Percentiles rank a stretch among this genome's conserved stretches.
These are phyloP conservation scores for Linnaemya tessellans DNA, from an alignment of 2,888 invertebrate genomes.

Conservation along the genomic window DNA sequence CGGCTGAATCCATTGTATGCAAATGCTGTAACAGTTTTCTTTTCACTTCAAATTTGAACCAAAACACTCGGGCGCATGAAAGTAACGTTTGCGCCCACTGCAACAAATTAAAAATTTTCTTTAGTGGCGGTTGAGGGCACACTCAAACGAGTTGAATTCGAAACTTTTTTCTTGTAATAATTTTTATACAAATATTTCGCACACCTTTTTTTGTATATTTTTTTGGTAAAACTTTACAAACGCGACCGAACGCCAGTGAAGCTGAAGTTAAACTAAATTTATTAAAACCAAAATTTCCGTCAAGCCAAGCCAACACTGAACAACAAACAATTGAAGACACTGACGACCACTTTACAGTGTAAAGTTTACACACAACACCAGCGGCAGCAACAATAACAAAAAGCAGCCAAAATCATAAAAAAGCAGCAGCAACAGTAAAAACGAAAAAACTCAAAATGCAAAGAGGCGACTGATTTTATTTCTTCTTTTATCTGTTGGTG, in stretches of 20 bases:
- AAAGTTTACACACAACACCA: conserved; percentile 20
- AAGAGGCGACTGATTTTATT: conserved; percentile 39
- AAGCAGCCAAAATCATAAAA: neutral
- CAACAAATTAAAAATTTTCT: conserved; percentile 19
- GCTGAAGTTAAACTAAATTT: conserved; percentile 80
- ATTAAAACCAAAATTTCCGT: conserved; percentile 74
- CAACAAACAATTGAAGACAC: conserved; percentile 46
- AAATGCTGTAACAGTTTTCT: conserved; percentile 30
- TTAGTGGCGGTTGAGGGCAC: neutral
- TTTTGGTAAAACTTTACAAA: conserved; percentile 41
- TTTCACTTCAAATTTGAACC: conserved; percentile 14
- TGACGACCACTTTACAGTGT: conserved; percentile 34
- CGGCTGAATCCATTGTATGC: conserved; percentile 54
- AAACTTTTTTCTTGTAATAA: neutral
- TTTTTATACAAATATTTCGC: conserved; percentile 9
- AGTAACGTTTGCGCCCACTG: conserved; percentile 67
- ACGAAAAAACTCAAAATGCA: conserved; percentile 53
- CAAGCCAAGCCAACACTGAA: conserved; percentile 73
- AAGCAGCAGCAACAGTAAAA: conserved; percentile 29
- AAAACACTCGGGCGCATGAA: conserved; percentile 42
- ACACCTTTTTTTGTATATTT: conserved; percentile 60
- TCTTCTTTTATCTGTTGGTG: conserved; percentile 27
- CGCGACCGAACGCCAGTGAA: conserved; percentile 79
- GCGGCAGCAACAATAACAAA: conserved; percentile 16
- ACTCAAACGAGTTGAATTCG: conserved; percentile 12